A percentile compares a stretch with the other conserved stretches of the same genome.
Evolutionary conservation across 2,113 vertebrate genomes (phyloP).

Genomic region (Naja naja): DNA sequence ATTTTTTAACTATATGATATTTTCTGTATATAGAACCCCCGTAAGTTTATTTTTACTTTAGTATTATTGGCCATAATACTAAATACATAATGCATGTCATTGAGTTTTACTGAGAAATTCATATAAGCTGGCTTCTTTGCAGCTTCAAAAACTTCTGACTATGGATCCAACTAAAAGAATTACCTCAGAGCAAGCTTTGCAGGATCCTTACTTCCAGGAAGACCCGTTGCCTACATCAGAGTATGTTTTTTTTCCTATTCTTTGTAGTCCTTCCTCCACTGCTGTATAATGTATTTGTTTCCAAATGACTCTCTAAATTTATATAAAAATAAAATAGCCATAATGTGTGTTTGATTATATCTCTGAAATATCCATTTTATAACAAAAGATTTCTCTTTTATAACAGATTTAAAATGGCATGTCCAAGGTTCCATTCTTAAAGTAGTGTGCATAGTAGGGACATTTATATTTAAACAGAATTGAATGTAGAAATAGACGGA

Average conservation of each 20-base stretch:
- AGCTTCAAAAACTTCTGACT: slow-evolving; percentile 98
- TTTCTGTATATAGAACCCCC: not conserved
- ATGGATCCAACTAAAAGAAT: slow-evolving; percentile 99
- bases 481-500: not conserved
- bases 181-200: slow-evolving; percentile 95
- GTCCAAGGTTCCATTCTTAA: not conserved
- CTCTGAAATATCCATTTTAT: not conserved
- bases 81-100: not conserved
- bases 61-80: not conserved
- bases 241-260: slow-evolving; percentile 63
- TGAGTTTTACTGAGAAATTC: slow-evolving; percentile 43
- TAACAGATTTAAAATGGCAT: not conserved
- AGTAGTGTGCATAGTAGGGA: not conserved
- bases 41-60: slow-evolving; percentile 9
- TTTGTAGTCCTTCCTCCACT: not conserved
- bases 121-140: slow-evolving; percentile 36
- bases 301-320: not conserved
- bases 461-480: not conserved
- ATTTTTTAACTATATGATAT: not conserved
- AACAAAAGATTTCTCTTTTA: not conserved
- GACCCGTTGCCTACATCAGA: slow-evolving; percentile 94
- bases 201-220: slow-evolving; percentile 96
- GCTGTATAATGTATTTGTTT: not conserved
- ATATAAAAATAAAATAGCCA: not conserved
- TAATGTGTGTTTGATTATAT: not conserved